Conservation (phyloP, 2,797 vertebrate genomes). For the Otolemur crassicaudatus region DNA sequence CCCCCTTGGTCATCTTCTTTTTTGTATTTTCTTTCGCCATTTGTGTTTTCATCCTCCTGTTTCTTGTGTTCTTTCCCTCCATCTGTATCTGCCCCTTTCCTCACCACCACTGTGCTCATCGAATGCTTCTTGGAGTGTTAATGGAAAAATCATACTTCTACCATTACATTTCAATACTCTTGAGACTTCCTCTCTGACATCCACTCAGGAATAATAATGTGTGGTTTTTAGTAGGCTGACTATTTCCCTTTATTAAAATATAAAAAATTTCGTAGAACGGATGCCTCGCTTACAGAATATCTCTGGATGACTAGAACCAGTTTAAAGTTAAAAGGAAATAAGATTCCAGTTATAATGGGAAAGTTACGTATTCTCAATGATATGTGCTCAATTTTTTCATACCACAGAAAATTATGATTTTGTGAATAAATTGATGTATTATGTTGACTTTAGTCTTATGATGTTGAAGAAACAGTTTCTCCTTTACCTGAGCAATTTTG, state of each 20-base stretch:
- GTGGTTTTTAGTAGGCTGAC: not conserved
- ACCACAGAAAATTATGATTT: conserved; percentile 50
- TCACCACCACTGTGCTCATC: not conserved
- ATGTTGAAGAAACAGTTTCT: conserved; percentile 44
- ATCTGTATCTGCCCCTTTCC: not conserved
- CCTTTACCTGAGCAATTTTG: conserved; percentile 32
- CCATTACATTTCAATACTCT: not conserved
- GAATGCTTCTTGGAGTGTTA: not conserved
- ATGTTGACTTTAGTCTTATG: conserved; percentile 38
- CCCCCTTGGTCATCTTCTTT: not conserved
- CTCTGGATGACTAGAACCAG: not conserved
- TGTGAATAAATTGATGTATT: conserved; percentile 20
- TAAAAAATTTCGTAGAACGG: conserved; percentile 48
- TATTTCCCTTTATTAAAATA: conserved; percentile 46
- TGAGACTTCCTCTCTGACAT: not conserved
- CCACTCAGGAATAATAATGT: not conserved
- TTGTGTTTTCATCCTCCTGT: not conserved
- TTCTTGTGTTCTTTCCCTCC: not conserved
- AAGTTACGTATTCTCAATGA: conserved; percentile 1
- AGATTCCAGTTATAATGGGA: conserved; percentile 33
- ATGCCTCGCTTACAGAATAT: not conserved
- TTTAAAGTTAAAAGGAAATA: conserved; percentile 18
- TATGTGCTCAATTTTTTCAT: conserved; percentile 44
- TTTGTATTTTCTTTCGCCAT: not conserved
- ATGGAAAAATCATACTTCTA: conserved; percentile 32